Base-by-base conservation (phyloP, 2,888 invertebrate species). In the Epinotia bilunana region DNA sequence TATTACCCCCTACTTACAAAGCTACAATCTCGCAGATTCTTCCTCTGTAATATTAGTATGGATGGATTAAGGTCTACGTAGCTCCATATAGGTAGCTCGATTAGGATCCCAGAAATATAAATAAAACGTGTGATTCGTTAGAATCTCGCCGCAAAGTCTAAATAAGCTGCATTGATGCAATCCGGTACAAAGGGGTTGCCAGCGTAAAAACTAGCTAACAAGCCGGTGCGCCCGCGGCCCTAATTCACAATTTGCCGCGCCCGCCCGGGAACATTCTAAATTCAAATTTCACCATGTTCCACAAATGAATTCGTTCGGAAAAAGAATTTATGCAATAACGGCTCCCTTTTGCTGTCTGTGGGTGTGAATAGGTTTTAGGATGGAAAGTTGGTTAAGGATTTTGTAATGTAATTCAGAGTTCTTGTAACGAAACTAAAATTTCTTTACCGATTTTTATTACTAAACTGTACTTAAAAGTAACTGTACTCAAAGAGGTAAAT, bases 201-300 rank as follows among this genome's bases (percentile, higher is more conserved):
- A 78, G 74, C 73, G 74, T 76, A 78, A 92, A 92, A 92, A 92
- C 92, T 91, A 91, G 86, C 91, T 92, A 92, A 93, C 93, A 90
- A 92, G 90, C 91, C 83, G 82, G 81, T 83, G 84, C 89, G 90
- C 91, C 89, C 87, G 89, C 88, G 84, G 84, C 84, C 84, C 91
- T 91, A 91, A 91, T 91, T 90, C 91, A 89, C 91, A 91, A 92
- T 91, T 91, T 89, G 89, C 88, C 81, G 84, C 81, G 84, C 84
- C 83, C 87, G 87, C 87, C 86, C 87, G 84, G 90, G 88, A 90
- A 84, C 87, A 83, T 86, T 87, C 90, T 88, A 90, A 91, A 91
- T 91, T 92, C 88, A 91, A 91, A 91, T 91, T 91, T 86, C 84
- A 85, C 84, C 86, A 83, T 87, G 87, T 84, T 86, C 84, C 82